Percentiles rank a stretch among this genome's conserved stretches.
phyloP scores from a whole-genome alignment of 2,888 invertebrate genomes.

The Himalopsyche kuldschensis region DNA sequence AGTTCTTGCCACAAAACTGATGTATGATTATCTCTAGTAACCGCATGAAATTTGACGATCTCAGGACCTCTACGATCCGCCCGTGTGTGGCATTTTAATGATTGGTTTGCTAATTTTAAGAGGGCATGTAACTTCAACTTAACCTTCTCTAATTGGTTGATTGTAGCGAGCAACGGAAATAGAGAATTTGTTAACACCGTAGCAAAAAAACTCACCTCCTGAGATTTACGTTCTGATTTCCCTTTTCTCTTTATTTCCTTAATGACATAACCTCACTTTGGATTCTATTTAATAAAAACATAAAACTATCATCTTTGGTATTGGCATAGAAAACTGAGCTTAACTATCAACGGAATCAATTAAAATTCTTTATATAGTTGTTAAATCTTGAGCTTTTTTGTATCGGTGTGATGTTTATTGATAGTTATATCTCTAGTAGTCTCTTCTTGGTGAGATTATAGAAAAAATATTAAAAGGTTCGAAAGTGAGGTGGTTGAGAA shows the following conservation, averaged over 20 bases:
- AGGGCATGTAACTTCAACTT: neutral
- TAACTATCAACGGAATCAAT: too few relatives aligned
- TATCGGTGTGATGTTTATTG: too few relatives aligned
- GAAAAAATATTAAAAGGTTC: too few relatives aligned
- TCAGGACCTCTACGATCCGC: neutral
- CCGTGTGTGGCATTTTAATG: neutral
- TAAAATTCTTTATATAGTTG: too few relatives aligned
- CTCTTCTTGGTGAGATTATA: too few relatives aligned
- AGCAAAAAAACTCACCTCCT: neutral
- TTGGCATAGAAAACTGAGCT: too few relatives aligned
- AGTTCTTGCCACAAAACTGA: too few relatives aligned
- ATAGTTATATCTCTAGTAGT: too few relatives aligned
- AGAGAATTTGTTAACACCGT: neutral
- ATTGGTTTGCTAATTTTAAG: constrained; percentile 9
- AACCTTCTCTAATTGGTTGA: neutral
- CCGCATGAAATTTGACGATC: too few relatives aligned
- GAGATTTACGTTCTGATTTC: neutral
- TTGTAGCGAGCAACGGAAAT: neutral
- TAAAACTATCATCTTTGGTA: neutral
- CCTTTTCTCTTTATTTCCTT: neutral
- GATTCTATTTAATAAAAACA: neutral
- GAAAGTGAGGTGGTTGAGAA: too few relatives aligned
- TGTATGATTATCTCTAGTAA: too few relatives aligned
- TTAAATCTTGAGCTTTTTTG: too few relatives aligned
- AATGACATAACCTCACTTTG: neutral